phyloP scores from a whole-genome alignment of 2,797 vertebrate species.

The Pempheris klunzingeri region DNA sequence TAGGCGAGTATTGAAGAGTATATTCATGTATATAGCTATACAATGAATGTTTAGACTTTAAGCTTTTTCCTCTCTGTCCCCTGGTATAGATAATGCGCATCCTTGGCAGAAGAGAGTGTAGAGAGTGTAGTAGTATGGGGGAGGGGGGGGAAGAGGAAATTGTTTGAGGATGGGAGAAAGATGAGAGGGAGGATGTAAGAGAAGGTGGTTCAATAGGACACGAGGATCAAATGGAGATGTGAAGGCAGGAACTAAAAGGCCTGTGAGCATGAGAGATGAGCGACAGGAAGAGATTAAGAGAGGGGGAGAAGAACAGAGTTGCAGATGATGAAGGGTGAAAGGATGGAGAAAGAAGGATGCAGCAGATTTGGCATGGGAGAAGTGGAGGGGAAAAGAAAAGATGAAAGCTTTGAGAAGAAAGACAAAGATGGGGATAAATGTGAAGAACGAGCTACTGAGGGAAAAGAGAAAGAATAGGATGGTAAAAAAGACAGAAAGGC shows the following conservation, averaged over 20 bases:
- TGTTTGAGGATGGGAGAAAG: conserved; percentile 66
- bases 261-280: conserved; percentile 37
- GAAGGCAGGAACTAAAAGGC: conserved; percentile 56
- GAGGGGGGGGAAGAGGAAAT: conserved; percentile 40
- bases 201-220: conserved; percentile 69
- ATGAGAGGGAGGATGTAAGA: conserved; percentile 74
- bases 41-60: conserved; percentile 3
- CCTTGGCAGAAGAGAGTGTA: conserved; percentile 23
- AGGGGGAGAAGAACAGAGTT: conserved; percentile 18
- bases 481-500: conserved; percentile 12
- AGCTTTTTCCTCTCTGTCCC: conserved; percentile 1
- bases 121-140: conserved; percentile 11
- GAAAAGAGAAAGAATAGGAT: conserved; percentile 20
- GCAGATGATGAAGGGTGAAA: conserved; percentile 32
- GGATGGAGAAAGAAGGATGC: conserved; percentile 12
- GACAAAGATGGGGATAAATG: conserved; percentile 14
- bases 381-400: conserved; percentile 18
- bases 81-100: conserved; percentile 41
- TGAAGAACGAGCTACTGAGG: conserved; percentile 25
- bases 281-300: conserved; percentile 45
- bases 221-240: conserved; percentile 69
- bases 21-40: neutral
- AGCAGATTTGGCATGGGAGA: conserved; percentile 13
- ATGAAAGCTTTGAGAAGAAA: conserved; percentile 19
- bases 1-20: neutral